Conservation (phyloP, 1,140 invertebrate genomes). For the Drosophila kanapiae region DNA sequence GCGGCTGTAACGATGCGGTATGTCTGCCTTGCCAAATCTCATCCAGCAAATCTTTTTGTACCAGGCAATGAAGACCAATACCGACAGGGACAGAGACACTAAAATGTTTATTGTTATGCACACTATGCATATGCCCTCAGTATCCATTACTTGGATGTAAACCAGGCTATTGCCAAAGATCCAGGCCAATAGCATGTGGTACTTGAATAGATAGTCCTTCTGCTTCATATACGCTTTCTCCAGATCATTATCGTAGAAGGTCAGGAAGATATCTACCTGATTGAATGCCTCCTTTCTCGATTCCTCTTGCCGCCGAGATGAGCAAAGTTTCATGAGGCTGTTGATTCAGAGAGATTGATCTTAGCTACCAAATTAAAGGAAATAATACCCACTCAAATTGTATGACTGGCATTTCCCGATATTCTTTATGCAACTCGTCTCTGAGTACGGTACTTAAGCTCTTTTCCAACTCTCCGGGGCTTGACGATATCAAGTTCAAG, state of each 20-base stretch:
- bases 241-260: slow-evolving; percentile 56
- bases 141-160: slow-evolving; percentile 5
- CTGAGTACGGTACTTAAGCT: not conserved
- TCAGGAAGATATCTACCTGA: slow-evolving; percentile 40
- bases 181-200: slow-evolving; percentile 59
- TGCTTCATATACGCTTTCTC: slow-evolving; percentile 64
- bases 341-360: not conserved
- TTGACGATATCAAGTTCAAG: not conserved
- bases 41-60: slow-evolving; percentile 85
- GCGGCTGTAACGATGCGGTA: slow-evolving; percentile 85
- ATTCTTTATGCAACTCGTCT: slow-evolving; percentile 43
- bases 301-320: not conserved
- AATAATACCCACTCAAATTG: slow-evolving; percentile 42
- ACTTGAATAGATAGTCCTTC: slow-evolving; percentile 74
- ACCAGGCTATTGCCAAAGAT: slow-evolving; percentile 3
- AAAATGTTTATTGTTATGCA: not conserved
- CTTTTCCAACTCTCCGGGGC: too few species aligned
- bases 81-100: slow-evolving; percentile 42
- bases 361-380: too few species aligned
- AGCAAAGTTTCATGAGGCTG: not conserved
- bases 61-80: slow-evolving; percentile 82
- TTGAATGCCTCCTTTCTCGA: slow-evolving; percentile 22
- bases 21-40: slow-evolving; percentile 85
- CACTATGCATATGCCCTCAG: fast-evolving
- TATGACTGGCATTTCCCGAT: slow-evolving; percentile 77